Conservation (phyloP, 2,888 invertebrate species). For the Merodon equestris region DNA sequence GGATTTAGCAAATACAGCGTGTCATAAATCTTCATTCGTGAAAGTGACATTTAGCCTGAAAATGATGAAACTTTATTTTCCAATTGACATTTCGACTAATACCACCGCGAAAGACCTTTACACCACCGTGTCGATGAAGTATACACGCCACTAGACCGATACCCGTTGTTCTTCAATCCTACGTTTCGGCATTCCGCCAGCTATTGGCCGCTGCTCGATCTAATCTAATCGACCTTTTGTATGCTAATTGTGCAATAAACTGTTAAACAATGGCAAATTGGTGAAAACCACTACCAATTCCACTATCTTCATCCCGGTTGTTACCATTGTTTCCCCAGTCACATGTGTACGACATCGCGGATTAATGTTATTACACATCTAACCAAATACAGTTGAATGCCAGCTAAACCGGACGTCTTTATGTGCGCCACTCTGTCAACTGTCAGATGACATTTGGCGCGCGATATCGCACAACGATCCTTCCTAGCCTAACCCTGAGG, state of each 20-base stretch:
- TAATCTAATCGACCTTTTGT: conserved; percentile 64
- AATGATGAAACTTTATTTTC: conserved; percentile 41
- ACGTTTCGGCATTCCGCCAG: background rate
- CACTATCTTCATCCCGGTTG: background rate
- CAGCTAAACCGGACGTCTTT: too few species aligned
- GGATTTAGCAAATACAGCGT: too few species aligned
- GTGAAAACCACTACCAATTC: conserved; percentile 45
- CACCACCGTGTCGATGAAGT: conserved; percentile 29
- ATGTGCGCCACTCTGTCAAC: conserved; percentile 4
- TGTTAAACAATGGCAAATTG: conserved; percentile 60
- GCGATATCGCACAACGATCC: conserved; percentile 21
- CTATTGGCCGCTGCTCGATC: conserved; percentile 11
- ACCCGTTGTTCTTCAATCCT: conserved; percentile 15
- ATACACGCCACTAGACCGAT: conserved; percentile 26
- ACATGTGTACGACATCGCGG: conserved; percentile 36
- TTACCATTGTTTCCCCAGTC: conserved; percentile 5
- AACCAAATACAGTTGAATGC: conserved; percentile 27
- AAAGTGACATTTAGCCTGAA: conserved; percentile 26
- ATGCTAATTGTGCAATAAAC: conserved; percentile 59
- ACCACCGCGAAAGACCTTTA: conserved; percentile 5
- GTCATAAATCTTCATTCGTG: conserved; percentile 19
- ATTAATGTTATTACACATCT: conserved; percentile 36
- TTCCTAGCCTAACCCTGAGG: background rate
- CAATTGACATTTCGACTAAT: conserved; percentile 57
- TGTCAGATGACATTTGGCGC: conserved; percentile 40